Evolutionary conservation across 2,888 invertebrate genomes (phyloP), one percentile per base, ranked within the genome.

Genomic region (Athalia circularis): DNA sequence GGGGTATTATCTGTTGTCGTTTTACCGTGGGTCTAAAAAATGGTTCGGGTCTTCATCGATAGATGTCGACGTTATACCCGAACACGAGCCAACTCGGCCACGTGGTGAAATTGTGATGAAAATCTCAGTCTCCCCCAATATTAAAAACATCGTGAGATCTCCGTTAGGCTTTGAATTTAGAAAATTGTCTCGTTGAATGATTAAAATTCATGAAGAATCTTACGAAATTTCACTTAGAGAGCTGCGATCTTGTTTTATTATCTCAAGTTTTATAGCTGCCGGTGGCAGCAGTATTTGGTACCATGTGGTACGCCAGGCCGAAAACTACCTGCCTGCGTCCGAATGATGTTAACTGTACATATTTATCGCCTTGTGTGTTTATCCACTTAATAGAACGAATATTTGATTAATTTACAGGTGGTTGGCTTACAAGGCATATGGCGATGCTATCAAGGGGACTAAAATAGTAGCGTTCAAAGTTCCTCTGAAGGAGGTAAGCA

Each of bases 381-480:
- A 57, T 29, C 50, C 9, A 68, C 5, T 15, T n/a, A 68, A 62
- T 64, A 11, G 9, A 74, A 52, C 57, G 5, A 43, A 68, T 77
- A 54, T 81, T 80, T 80, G 52, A 79, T 72, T 15, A 47, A 72
- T 59, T 92, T 92, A 74, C 90, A 94, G 94, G 86, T 95, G 95
- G 95, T 87, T 92, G 83, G 90, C 92, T 6, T 94, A 94, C 87
- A 92, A 91, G 83, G 90, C 93, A 9, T 91, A 93, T 86, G 96
- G 96, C 50, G 90, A 91, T 70, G 91, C 92, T 29, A 94, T 96
- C 77, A 91, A 92, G 79, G 94, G 94, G 15, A 95, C 96, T 4
- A 92, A 93, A 82, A 92, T 96, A 82, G 91, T 96, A 84, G 93
- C 95, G 80, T 96, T 96, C 88, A 96, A 96, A 91, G 95, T 95